Percentiles rank a stretch among this genome's conserved stretches.
Conservation (phyloP, 2,113 vertebrate species). For the Elephantulus edwardii region DNA sequence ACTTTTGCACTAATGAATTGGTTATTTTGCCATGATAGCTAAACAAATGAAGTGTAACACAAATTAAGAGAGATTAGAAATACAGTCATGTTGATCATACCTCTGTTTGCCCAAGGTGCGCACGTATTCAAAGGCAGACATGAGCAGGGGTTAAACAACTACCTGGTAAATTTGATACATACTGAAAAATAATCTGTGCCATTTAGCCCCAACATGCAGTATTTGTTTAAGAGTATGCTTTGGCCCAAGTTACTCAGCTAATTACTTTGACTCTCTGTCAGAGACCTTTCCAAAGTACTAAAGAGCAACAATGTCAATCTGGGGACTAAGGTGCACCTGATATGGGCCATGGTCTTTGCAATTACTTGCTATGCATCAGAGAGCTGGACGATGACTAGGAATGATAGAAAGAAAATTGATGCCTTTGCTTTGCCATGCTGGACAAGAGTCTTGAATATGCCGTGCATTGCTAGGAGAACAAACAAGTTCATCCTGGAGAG, state of each 20-base stretch:
- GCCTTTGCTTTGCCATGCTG: too few relatives aligned
- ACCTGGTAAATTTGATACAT: neutral
- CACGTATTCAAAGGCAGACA: neutral
- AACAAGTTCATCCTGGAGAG: too few relatives aligned
- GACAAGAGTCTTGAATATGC: too few relatives aligned
- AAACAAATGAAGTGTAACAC: neutral
- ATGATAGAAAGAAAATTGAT: too few relatives aligned
- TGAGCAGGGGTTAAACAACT: neutral
- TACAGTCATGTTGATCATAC: neutral
- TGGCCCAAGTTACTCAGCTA: neutral
- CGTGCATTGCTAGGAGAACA: too few relatives aligned
- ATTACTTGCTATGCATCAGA: too few relatives aligned
- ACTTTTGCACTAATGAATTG: neutral
- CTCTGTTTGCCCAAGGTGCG: neutral
- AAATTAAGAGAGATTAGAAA: neutral
- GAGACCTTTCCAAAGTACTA: too few relatives aligned
- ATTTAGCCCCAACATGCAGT: neutral
- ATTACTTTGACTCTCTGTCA: neutral
- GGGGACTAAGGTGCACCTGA: too few relatives aligned
- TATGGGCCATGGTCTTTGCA: too few relatives aligned
- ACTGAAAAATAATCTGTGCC: neutral
- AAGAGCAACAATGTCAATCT: too few relatives aligned
- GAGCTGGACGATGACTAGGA: too few relatives aligned
- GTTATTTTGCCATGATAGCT: constrained; percentile 36
- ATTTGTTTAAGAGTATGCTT: constrained; percentile 18